Base-by-base conservation (phyloP, 37 sponge, comb jelly and placozoan species). In the Eunapius fragilis region DNA sequence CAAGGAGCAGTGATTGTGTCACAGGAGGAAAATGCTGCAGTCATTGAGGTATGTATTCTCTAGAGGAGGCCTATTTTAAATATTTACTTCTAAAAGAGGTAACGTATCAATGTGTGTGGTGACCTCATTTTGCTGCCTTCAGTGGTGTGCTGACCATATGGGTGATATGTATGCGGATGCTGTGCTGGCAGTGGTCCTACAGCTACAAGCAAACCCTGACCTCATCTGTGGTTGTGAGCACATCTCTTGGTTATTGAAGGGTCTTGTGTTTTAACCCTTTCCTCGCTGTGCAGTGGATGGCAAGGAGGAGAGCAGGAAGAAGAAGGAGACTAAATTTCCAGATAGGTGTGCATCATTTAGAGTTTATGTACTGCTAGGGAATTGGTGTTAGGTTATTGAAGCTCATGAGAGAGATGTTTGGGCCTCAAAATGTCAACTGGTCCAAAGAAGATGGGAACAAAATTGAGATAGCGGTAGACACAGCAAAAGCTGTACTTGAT, bases 131-230 rank as follows among this genome's bases (percentile, higher is more conserved):
- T n/a, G n/a, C n/a, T n/a, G n/a, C 36, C 27, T 89, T 25, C 90
- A 98, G 94, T 98, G 99, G 99, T 73, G 77, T 10, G 94, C 92
- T 26, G 95, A 91, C 77, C 70, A 87, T 83, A 84, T 89, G 38
- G 90, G 93, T 78, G 99, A 98, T 80, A 95, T 98, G 96, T 98
- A 90, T 85, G 99, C 99, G 32, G 99, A 98, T 87, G 97, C 99
- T 68, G 97, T 98, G 38, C 87, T 97, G 69, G 89, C 96, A 19
- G 86, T 95, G 31, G 83, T 97, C 32, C 28, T 97, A 70, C 94
- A 97, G 75, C 82, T 98, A 0, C 71, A 78, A 33, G 24, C 86
- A 2, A 41, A 85, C 58, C 75, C 86, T 14, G 19, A 58, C 25
- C 17, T 13, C 32, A 5, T 88, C n/a, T 25, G 68, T 33, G 33